These are phyloP conservation scores for Psix sp. DNA, from an alignment of 1,140 invertebrate genomes.

Conservation along the genomic window DNA sequence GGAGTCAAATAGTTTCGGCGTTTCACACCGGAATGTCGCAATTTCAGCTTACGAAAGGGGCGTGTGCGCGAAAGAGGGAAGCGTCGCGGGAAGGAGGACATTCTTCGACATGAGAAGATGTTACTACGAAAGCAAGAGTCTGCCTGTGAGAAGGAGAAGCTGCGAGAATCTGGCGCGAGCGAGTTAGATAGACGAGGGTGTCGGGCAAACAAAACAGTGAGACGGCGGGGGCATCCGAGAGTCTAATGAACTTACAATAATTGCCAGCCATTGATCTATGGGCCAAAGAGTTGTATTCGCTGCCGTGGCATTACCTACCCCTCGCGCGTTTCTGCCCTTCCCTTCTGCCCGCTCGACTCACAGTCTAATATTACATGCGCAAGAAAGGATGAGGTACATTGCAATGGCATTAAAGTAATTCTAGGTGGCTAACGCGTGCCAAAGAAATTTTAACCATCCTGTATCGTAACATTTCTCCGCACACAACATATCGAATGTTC, in stretches of 20 bases:
- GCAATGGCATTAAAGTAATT: constrained; percentile 63
- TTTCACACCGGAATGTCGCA: constrained; percentile 77
- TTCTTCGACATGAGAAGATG: constrained; percentile 66
- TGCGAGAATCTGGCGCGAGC: constrained; percentile 23
- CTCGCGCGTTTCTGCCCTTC: constrained; percentile 28
- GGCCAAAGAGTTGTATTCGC: constrained; percentile 70
- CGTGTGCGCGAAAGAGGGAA: constrained; percentile 52
- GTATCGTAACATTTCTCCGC: constrained; percentile 28
- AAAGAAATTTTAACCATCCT: constrained; percentile 48
- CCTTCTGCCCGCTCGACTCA: constrained; percentile 16
- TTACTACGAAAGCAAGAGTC: constrained; percentile 56
- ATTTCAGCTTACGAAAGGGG: constrained; percentile 72
- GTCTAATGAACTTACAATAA: constrained; percentile 78
- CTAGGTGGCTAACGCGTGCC: constrained; percentile 55
- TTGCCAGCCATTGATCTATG: constrained; percentile 77
- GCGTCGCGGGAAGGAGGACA: constrained; percentile 33
- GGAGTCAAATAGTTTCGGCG: constrained; percentile 77
- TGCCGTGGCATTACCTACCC: constrained; percentile 61
- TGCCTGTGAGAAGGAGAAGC: constrained; percentile 48
- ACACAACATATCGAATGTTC: too few relatives aligned
- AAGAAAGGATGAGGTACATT: constrained; percentile 61
- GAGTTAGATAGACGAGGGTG: constrained; percentile 51
- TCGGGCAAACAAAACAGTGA: constrained; percentile 38
- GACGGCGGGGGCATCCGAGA: constrained; percentile 36
- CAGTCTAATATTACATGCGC: constrained; percentile 59